A percentile compares a stretch with the other conserved stretches of the same genome.
These are phyloP conservation scores for Shinisaurus crocodilurus DNA, from an alignment of 2,113 vertebrate species.

Conservation along the genomic window DNA sequence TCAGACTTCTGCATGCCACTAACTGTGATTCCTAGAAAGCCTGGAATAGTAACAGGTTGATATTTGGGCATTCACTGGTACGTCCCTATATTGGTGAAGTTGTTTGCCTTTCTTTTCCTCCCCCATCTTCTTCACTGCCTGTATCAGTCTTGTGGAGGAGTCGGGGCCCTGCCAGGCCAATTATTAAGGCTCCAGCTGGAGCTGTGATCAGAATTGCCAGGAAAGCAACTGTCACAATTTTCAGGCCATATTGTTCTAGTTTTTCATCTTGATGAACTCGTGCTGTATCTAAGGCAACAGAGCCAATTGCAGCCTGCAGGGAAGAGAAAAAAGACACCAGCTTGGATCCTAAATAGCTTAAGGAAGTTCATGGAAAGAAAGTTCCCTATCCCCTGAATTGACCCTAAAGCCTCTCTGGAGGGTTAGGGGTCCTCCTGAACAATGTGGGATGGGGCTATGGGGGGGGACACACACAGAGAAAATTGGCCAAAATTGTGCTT, in stretches of 20 bases:
- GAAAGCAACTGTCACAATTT: constrained; percentile 90
- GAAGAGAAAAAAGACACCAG: constrained; percentile 4
- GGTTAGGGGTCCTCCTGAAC: not conserved
- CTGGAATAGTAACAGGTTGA: constrained; percentile 20
- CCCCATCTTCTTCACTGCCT: constrained; percentile 38
- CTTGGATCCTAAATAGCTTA: not conserved
- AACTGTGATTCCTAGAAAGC: constrained; percentile 35
- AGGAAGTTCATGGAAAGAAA: not conserved
- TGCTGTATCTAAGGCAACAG: constrained; percentile 88
- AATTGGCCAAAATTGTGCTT: too few relatives aligned
- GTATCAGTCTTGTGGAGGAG: constrained; percentile 79
- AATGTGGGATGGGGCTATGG: not conserved
- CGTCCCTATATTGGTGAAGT: constrained; percentile 45
- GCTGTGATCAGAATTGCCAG: constrained; percentile 92
- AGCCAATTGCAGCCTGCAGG: constrained; percentile 91
- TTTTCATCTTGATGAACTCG: constrained; percentile 72
- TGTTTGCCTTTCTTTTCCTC: constrained; percentile 26
- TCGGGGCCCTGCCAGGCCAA: constrained; percentile 87
- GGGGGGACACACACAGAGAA: not conserved
- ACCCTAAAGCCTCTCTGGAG: not conserved
- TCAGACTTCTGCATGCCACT: constrained; percentile 29
- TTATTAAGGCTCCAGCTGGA: constrained; percentile 88
- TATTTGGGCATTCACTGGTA: not conserved
- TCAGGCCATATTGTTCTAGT: constrained; percentile 84
- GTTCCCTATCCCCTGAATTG: not conserved